A percentile compares a stretch with the other conserved stretches of the same genome.
Evolutionary conservation across 2,113 vertebrate species (phyloP).

Genomic region (Odontophorus gujanensis): DNA sequence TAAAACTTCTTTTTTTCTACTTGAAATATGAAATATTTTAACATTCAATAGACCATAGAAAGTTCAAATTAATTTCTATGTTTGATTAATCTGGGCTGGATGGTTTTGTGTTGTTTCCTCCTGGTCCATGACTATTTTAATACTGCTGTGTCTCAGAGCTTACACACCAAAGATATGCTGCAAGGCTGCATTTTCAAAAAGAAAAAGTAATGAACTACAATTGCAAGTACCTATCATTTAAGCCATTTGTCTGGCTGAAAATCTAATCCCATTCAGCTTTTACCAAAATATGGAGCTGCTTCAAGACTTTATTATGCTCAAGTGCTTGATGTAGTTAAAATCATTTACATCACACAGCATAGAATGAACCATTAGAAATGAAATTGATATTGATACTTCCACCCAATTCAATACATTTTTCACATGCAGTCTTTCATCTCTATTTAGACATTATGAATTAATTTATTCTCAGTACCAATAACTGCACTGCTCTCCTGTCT

Average conservation of each 20-base stretch:
- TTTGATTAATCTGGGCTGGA: conserved; percentile 28
- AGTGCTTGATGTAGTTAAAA: conserved; percentile 1
- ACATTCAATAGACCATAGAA: conserved; percentile 49
- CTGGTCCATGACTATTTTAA: conserved; percentile 56
- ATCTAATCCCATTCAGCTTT: not conserved
- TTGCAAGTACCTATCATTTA: not conserved
- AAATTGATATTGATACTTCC: not conserved
- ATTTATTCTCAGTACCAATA: not conserved
- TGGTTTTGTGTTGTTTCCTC: conserved; percentile 36
- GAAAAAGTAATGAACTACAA: conserved; percentile 20
- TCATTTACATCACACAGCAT: not conserved
- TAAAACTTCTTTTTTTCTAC: not conserved
- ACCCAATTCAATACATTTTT: not conserved
- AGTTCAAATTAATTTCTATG: conserved; percentile 59
- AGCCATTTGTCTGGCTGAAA: not conserved
- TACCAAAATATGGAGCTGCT: not conserved
- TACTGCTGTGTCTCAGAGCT: conserved; percentile 19
- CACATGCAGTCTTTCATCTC: not conserved
- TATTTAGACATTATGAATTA: not conserved
- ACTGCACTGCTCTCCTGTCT: not conserved
- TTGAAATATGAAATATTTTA: conserved; percentile 46
- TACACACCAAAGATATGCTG: conserved; percentile 58
- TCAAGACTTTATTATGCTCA: not conserved
- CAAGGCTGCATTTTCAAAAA: conserved; percentile 23
- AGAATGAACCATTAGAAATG: not conserved